Evolutionary conservation across 2,113 vertebrate genomes (phyloP), one percentile per base, ranked within the genome.

Genomic region (Daphoenositta chrysoptera): DNA sequence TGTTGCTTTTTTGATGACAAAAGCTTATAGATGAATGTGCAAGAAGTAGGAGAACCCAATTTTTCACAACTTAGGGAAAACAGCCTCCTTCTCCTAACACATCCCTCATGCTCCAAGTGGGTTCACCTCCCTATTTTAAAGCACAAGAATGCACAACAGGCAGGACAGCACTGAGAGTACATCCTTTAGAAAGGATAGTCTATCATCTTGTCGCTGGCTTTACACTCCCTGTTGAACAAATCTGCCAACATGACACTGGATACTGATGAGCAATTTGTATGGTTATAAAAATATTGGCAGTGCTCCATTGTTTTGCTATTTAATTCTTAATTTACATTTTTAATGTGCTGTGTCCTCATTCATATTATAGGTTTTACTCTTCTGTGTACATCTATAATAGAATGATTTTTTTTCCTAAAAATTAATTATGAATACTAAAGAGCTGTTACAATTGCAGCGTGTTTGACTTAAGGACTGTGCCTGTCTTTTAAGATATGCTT

Each of bases 251-350:
- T 83, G 96, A 93, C 96, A 92, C 65, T 92, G 89, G 92, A 87
- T 97, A 95, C 95, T 95, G 95, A 97, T 96, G 87, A 97, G 86
- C 94, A 93, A 92, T 97, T 97, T 97, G 90, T 97, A 96, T 71
- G 87, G 93, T 64, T 92, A 86, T 89, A 91, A 97, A 96, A 96
- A 48, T 92, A 92, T 86, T 95, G 95, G 95, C 97, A 93, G 73
- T 82, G 96, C 68, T 98, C 97, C 96, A 96, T 95, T 97, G 96
- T 98, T 97, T 98, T 97, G 93, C 88, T 96, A 81, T 97, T 97
- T 97, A 96, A 90, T 97, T 97, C 95, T 97, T 97, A 98, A 98
- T 97, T 97, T 98, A 95, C 97, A 96, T 97, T 97, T 97, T 98
- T 96, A 98, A 96, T 95, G 94, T 96, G 81, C 94, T 97, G 93